Percentiles rank a stretch among this genome's conserved stretches.
Conservation (phyloP, 2,797 vertebrate species). For the Falco naumanni region DNA sequence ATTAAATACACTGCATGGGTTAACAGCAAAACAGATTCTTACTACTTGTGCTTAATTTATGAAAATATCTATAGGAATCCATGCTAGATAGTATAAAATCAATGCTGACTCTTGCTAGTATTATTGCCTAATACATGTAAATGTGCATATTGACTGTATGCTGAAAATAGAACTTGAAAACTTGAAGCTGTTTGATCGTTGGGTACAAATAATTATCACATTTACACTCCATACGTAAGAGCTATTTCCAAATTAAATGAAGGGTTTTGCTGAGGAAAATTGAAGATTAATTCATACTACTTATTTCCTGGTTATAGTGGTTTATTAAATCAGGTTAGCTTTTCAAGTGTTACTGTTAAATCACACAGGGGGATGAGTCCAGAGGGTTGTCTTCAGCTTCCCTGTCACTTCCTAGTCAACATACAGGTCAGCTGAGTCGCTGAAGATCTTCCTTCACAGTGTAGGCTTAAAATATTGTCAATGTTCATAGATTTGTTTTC, state of each 20-base stretch:
- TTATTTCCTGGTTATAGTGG: background rate
- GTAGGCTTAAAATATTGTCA: background rate
- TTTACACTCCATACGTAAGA: background rate
- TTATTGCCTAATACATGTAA: background rate
- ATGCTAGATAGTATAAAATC: slow-evolving; percentile 8
- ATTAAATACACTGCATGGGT: background rate
- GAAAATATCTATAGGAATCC: background rate
- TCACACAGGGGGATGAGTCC: background rate
- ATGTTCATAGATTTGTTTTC: background rate
- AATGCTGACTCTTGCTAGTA: background rate
- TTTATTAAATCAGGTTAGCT: slow-evolving; percentile 42
- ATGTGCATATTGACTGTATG: background rate
- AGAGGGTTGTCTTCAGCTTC: slow-evolving; percentile 1
- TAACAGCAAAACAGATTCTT: background rate
- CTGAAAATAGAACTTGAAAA: background rate
- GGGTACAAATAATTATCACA: background rate
- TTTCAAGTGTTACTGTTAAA: slow-evolving; percentile 13
- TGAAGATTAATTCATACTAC: background rate
- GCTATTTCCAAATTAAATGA: slow-evolving; percentile 24
- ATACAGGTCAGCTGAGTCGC: background rate
- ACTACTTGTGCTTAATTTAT: background rate
- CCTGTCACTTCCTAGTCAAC: slow-evolving; percentile 17
- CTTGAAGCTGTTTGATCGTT: background rate
- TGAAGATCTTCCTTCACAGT: background rate
- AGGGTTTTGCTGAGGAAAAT: background rate